phyloP scores from a whole-genome alignment of 2,888 invertebrate species.

The Carterocephalus palaemon region DNA sequence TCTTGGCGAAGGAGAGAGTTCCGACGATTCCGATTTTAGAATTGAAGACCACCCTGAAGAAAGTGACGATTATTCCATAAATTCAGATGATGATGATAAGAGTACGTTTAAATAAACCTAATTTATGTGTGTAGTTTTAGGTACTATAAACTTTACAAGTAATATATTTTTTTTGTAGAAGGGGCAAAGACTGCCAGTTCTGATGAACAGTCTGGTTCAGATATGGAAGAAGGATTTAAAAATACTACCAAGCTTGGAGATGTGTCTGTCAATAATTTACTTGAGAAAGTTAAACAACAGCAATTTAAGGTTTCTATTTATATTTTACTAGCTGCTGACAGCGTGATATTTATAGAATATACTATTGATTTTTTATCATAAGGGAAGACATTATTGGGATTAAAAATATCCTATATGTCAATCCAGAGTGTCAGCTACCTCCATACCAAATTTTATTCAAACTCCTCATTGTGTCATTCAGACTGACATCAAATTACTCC shows the following conservation, averaged over 20 bases:
- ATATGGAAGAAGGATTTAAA: slow-evolving; percentile 58
- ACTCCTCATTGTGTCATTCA: too few relatives aligned
- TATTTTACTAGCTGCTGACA: neutral
- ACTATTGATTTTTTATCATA: too few relatives aligned
- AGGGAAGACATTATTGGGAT: too few relatives aligned
- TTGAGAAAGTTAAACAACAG: slow-evolving; percentile 62
- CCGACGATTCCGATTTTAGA: slow-evolving; percentile 96
- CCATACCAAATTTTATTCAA: too few relatives aligned
- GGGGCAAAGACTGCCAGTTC: slow-evolving; percentile 54
- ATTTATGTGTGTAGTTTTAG: too few relatives aligned
- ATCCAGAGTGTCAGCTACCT: too few relatives aligned
- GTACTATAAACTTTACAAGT: too few relatives aligned
- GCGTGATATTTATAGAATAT: neutral
- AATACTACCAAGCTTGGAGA: slow-evolving; percentile 57
- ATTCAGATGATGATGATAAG: slow-evolving; percentile 82
- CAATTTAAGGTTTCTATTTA: slow-evolving; percentile 61
- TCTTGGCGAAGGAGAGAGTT: slow-evolving; percentile 93
- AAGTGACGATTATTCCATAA: slow-evolving; percentile 85
- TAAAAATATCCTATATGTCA: too few relatives aligned
- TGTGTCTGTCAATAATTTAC: slow-evolving; percentile 57
- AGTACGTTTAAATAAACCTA: slow-evolving; percentile 51
- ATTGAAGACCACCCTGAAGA: slow-evolving; percentile 92
- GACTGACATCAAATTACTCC: too few relatives aligned
- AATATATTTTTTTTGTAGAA: slow-evolving; percentile 40
- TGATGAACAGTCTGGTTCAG: slow-evolving; percentile 64